Conservation (phyloP, 1,140 invertebrate genomes). For the Andricus grossulariae region DNA sequence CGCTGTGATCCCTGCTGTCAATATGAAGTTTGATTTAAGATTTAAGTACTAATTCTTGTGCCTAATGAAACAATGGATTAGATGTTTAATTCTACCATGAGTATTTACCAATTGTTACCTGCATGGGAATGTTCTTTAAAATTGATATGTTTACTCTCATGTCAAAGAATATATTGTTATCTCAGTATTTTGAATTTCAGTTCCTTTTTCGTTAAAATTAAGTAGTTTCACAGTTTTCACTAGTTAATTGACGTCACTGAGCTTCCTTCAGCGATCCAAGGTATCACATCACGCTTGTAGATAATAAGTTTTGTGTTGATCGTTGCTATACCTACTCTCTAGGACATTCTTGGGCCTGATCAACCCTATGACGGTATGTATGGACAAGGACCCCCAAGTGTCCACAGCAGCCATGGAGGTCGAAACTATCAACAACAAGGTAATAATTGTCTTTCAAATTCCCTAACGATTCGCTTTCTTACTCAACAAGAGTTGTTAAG, state of each 20-base stretch:
- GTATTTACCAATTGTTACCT: slow-evolving; percentile 44
- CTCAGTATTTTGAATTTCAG: slow-evolving; percentile 34
- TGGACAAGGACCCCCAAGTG: slow-evolving; percentile 88
- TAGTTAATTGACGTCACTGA: slow-evolving; percentile 24
- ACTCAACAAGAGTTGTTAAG: too few species aligned
- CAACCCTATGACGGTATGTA: slow-evolving; percentile 95
- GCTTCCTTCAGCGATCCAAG: slow-evolving; percentile 28
- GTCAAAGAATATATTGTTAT: neutral
- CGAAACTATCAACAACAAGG: slow-evolving; percentile 88
- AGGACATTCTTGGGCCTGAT: slow-evolving; percentile 95
- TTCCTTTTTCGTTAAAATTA: too few species aligned
- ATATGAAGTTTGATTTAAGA: too few species aligned
- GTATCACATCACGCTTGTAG: slow-evolving; percentile 38
- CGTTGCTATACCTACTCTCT: slow-evolving; percentile 78
- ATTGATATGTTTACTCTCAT: slow-evolving; percentile 44
- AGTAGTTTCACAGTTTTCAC: slow-evolving; percentile 20
- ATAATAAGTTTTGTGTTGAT: slow-evolving; percentile 75
- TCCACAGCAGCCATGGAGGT: slow-evolving; percentile 85
- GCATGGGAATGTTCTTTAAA: slow-evolving; percentile 68
- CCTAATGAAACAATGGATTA: slow-evolving; percentile 33
- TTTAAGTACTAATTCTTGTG: slow-evolving; percentile 24
- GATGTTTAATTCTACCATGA: slow-evolving; percentile 38
- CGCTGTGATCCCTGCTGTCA: rapidly evolving
- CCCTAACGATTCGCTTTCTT: neutral
- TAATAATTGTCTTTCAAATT: slow-evolving; percentile 74